A percentile compares a stretch with the other conserved stretches of the same genome.
Conservation (phyloP, 2,888 invertebrate species). For the Peribatodes rhomboidaria region DNA sequence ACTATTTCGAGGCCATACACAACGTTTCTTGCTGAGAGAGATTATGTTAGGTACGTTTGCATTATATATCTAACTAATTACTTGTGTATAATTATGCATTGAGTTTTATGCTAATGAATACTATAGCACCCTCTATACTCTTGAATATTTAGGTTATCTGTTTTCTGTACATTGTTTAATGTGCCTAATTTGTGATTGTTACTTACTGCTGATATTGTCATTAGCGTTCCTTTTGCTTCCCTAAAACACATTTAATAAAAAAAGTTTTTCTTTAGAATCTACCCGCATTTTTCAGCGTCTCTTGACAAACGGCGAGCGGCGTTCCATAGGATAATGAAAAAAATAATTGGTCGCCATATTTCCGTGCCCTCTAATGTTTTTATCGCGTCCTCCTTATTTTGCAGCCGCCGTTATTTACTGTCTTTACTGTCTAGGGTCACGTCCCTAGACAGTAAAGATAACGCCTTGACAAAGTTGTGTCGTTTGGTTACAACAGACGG, state of each 20-base stretch:
- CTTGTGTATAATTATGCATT: too few relatives aligned
- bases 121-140: too few relatives aligned
- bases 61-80: too few relatives aligned
- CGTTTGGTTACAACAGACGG: not conserved
- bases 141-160: too few relatives aligned
- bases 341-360: conserved; percentile 47
- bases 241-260: not conserved
- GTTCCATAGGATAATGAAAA: conserved; percentile 43
- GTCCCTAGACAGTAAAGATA: conserved; percentile 39
- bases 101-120: too few relatives aligned
- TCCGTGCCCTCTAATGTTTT: conserved; percentile 42
- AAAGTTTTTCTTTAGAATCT: conserved; percentile 1
- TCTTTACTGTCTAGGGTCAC: too few relatives aligned
- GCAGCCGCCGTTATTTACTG: conserved; percentile 36
- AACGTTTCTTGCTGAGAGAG: too few relatives aligned
- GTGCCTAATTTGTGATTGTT: too few relatives aligned
- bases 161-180: too few relatives aligned
- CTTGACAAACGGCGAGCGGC: conserved; percentile 30
- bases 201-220: not conserved
- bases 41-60: too few relatives aligned
- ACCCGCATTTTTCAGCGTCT: conserved; percentile 31
- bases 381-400: conserved; percentile 36
- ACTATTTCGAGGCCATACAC: too few relatives aligned
- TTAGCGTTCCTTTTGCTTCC: not conserved
- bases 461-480: conserved; percentile 15